Evolutionary conservation across 2,113 vertebrate genomes (phyloP), one percentile per base, ranked within the genome.

Genomic region (Dascyllus trimaculatus): DNA sequence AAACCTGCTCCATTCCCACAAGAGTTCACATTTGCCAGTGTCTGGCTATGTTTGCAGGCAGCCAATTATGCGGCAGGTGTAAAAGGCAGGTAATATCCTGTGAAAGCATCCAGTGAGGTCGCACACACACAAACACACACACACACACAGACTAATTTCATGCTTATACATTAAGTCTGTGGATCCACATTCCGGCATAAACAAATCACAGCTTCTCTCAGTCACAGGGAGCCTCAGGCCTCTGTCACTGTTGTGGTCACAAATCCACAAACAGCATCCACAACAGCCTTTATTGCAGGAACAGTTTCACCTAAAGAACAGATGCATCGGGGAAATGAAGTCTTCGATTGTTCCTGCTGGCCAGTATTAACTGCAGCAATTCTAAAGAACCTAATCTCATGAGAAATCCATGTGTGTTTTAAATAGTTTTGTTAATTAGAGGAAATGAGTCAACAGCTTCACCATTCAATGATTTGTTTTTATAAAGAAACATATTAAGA

Each of bases 131-230:
- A 43, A 52, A 43, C 62, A 46, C n/a, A 66, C 81, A 26, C 60
- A 38, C 57, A 69, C 38, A 59, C 56, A 78, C 57, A 25, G 46
- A 17, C 19, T 86, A 76, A 89, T 90, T 62, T 78, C 60, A 64
- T 67, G 80, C 59, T 22, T 49, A 43, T 69, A 71, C 75, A 81
- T 82, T 64, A 78, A 81, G 46, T 69, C 66, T 52, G 26, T 11
- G 46, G 38, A 57, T 75, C 51, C 10, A 25, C 63, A 70, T 54
- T 81, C 52, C 14, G n/a, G 21, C n/a, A 19, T 61, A 64, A 90
- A 86, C 72, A 81, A 79, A 85, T 87, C 69, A 82, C 54, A 79
- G 51, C 56, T 72, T 51, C 26, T 81, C 65, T 86, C 57, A 52
- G 78, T 57, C 73, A 24, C 71, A 40, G 49, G 5, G 61, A 83